Base-by-base conservation (phyloP, 2,888 invertebrate species). In the Gasteruption jaculator region DNA sequence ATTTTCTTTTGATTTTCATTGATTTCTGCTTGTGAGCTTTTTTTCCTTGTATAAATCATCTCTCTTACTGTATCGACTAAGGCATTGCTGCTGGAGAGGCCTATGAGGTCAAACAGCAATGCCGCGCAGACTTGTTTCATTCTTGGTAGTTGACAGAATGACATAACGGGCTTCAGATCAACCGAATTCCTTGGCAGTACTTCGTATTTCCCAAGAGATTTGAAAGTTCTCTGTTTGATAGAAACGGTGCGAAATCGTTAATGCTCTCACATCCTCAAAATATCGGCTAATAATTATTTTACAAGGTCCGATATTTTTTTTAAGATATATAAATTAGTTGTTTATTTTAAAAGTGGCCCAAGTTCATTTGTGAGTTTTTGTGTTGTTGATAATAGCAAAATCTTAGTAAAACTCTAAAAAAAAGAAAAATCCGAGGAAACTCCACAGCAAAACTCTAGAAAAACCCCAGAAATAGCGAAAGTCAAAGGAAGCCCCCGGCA, bases 191-290 rank as follows among this genome's bases (percentile, higher is more conserved):
- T 53, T 8, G 61, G 57, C 37, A 62, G 50, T 19, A 63, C 24
- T 46, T 62, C 61, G 39, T 56, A 44, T 37, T 55, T 48, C 33
- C 59, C 56, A 14, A 58, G 45, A 4, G 58, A 45, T 38, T 48
- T 46, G 18, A 61, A 48, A 5, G 56, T 52, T 52, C 60, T 55
- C 63, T 63, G n/a, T n/a, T n/a, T n/a, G n/a, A n/a, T n/a, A n/a
- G n/a, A n/a, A n/a, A n/a, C n/a, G n/a, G n/a, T n/a, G n/a, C n/a
- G n/a, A n/a, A n/a, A n/a, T n/a, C n/a, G n/a, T n/a, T n/a, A n/a
- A n/a, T n/a, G n/a, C n/a, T n/a, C n/a, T n/a, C n/a, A n/a, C n/a
- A n/a, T n/a, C n/a, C n/a, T n/a, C n/a, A n/a, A n/a, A n/a, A n/a
- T n/a, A n/a, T n/a, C n/a, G n/a, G n/a, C n/a, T n/a, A n/a, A n/a